Evolutionary conservation across 2,113 vertebrate species (phyloP).

Genomic region (Picathartes gymnocephalus): DNA sequence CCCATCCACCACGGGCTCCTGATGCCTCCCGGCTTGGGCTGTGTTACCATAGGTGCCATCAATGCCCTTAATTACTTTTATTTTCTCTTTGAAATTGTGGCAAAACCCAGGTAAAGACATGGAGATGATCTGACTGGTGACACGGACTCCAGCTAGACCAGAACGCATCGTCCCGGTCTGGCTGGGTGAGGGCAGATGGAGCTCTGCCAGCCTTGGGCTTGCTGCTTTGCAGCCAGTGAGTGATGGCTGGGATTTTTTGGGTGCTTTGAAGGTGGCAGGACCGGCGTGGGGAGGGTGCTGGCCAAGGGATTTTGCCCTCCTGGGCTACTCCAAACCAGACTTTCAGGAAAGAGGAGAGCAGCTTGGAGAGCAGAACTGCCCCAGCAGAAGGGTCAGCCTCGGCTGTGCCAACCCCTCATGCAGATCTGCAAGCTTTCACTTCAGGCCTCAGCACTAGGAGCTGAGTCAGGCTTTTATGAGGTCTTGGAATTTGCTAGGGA

Average conservation of each 20-base stretch:
- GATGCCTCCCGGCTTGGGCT: neutral
- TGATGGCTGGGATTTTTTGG: neutral
- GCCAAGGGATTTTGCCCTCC: neutral
- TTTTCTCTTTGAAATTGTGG: neutral
- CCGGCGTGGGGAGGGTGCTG: neutral
- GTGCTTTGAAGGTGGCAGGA: neutral
- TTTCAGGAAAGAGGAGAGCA: neutral
- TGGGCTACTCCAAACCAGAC: neutral
- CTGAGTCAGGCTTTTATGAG: constrained; percentile 42
- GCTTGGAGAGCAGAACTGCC: neutral
- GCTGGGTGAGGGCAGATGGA: neutral
- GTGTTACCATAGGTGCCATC: neutral
- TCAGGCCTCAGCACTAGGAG: neutral
- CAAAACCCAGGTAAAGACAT: neutral
- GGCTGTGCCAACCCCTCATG: neutral
- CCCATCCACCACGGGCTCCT: neutral
- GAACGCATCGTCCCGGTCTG: rapidly evolving
- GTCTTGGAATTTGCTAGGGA: constrained; percentile 21
- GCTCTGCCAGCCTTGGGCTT: neutral
- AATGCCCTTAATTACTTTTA: neutral
- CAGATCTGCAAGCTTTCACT: constrained; percentile 44
- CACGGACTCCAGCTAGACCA: neutral
- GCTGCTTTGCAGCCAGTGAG: neutral
- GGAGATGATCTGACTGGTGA: neutral
- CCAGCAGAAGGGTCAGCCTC: neutral